Base-by-base conservation (phyloP, 1,140 invertebrate genomes). In the Ptiloglossa arizonensis region DNA sequence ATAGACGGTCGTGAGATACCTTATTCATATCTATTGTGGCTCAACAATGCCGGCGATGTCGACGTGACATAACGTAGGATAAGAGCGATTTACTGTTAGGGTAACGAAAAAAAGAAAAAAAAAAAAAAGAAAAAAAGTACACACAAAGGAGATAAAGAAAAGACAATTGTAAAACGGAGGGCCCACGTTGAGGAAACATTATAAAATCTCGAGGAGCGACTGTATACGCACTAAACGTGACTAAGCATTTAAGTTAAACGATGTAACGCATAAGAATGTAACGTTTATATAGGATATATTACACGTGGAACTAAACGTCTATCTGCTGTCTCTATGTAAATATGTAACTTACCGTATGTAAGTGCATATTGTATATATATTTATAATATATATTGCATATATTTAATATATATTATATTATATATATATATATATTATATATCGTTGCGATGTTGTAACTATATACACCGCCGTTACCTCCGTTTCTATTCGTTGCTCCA, bases 11-110 rank as follows among this genome's bases (percentile, higher is more conserved):
- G 62, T 62, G 54, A 32, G 38, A 48, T 22, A 59, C 38, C 17
- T 76, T 69, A 81, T 84, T 84, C 83, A 84, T 85, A 85, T 85
- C 83, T 62, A 68, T 27, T 41, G 72, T 63, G 46, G 72, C 71
- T 46, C 32, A 52, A 46, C 32, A 44, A 67, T 57, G 68, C 38
- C 57, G 13, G 19, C 22, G 8, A 22, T 69, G 17, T 59, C 41
- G 48, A 56, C 57, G 66, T n/a, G 64, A 60, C 56, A 38, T 32
- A 27, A 44, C n/a, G 46, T 74, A 54, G 27, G 19, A 44, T 6
- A 17, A 52, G 24, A 19, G 24, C n/a, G 17, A 64, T 41, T 17
- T 17, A 48, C 24, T 5, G 35, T n/a, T 22, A 46, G 54, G 24
- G 24, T 17, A 44, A 17, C 2, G 0, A 17, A 41, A 0, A 54